A percentile compares a stretch with the other conserved stretches of the same genome.
Conservation (phyloP, 2,113 vertebrate species). For the Calidris pugnax region DNA sequence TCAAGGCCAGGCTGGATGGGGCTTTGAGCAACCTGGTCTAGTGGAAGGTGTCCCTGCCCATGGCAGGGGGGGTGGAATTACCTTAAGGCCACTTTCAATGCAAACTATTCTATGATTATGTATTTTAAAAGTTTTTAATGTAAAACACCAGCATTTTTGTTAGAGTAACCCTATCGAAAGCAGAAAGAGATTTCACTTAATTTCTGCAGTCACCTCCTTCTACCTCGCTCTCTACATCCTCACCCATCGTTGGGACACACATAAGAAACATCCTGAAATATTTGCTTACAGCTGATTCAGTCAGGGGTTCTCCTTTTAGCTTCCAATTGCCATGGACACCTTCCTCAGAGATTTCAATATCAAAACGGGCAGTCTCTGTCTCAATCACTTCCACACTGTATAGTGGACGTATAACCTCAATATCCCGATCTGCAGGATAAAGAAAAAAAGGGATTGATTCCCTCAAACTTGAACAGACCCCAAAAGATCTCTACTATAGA, state of each 20-base stretch:
- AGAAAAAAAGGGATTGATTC: background rate
- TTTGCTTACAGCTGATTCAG: slow-evolving; percentile 86
- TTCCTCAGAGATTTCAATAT: slow-evolving; percentile 93
- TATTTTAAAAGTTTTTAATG: background rate
- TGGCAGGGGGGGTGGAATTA: background rate
- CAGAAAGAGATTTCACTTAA: background rate
- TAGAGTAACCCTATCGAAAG: background rate
- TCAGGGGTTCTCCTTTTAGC: slow-evolving; percentile 88
- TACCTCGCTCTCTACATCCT: background rate
- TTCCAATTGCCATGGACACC: slow-evolving; percentile 93
- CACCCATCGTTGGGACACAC: background rate
- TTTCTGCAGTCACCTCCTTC: background rate
- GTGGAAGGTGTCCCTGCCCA: background rate
- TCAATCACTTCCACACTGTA: slow-evolving; percentile 96
- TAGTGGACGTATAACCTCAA: slow-evolving; percentile 89
- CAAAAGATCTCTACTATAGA: background rate
- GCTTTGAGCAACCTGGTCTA: background rate
- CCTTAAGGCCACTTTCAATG: background rate
- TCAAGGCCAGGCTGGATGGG: background rate
- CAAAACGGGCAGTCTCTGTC: slow-evolving; percentile 92
- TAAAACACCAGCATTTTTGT: background rate
- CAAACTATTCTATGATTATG: background rate
- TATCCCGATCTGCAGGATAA: slow-evolving; percentile 87
- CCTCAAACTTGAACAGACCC: background rate
- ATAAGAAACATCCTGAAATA: slow-evolving; percentile 50